Evolutionary conservation across 2,888 invertebrate genomes (phyloP).

Genomic region (Sycophila texana): DNA sequence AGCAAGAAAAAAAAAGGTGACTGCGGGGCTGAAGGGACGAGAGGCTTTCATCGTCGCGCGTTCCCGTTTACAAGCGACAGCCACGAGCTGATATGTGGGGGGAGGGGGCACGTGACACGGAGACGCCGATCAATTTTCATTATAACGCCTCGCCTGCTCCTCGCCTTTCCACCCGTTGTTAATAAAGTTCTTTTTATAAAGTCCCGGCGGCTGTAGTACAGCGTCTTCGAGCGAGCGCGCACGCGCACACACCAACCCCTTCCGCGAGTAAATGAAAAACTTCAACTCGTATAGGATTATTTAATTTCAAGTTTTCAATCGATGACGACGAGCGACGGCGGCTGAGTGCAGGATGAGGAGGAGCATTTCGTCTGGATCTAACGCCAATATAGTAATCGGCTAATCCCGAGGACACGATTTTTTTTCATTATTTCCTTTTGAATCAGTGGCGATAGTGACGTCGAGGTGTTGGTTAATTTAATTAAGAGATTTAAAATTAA

Average conservation of each 20-base stretch:
- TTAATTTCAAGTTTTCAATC: slow-evolving; percentile 12
- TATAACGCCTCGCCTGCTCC: slow-evolving; percentile 48
- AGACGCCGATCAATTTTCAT: slow-evolving; percentile 53
- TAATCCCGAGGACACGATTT: no score
- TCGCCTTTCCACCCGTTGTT: slow-evolving; percentile 37
- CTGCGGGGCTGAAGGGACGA: background rate
- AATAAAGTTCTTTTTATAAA: slow-evolving; percentile 51
- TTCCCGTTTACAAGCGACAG: slow-evolving; percentile 20
- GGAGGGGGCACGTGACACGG: slow-evolving; percentile 23
- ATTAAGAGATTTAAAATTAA: no score
- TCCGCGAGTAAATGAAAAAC: slow-evolving; percentile 33
- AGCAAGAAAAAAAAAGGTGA: no score
- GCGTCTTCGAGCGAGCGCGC: background rate
- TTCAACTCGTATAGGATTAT: slow-evolving; percentile 19
- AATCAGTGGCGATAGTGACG: no score
- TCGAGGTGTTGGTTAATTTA: no score
- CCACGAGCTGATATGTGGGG: background rate
- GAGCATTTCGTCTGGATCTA: no score
- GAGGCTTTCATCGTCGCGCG: background rate
- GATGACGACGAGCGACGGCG: no score
- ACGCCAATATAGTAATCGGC: no score
- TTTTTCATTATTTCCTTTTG: no score
- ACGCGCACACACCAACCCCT: no score
- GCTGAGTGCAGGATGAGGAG: no score
- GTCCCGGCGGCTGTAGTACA: background rate